Percentiles rank a stretch among this genome's conserved stretches.
Conservation (phyloP, 2,797 vertebrate species). For the Salmo trutta region DNA sequence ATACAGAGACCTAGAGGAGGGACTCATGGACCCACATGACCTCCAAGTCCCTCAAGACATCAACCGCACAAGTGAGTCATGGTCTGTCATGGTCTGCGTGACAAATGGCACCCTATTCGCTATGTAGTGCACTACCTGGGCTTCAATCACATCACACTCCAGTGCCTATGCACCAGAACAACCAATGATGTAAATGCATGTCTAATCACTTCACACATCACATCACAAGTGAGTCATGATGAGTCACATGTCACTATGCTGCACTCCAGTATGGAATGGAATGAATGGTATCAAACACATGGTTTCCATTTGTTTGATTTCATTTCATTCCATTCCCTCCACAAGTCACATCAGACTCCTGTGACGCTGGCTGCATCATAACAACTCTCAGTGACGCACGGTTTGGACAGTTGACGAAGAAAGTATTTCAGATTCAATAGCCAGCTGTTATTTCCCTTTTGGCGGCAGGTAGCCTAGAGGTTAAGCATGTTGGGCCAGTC, state of each 20-base stretch:
- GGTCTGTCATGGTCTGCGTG: conserved; percentile 44
- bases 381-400: background rate
- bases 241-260: background rate
- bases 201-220: background rate
- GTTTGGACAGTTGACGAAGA: too few species aligned
- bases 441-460: background rate
- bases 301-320: too few species aligned
- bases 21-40: conserved; percentile 63
- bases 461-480: too few species aligned
- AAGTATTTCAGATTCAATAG: background rate
- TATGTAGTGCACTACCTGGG: background rate
- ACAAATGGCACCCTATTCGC: background rate
- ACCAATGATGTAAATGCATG: too few species aligned
- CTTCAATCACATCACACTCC: background rate
- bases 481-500: too few species aligned
- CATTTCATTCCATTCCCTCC: background rate
- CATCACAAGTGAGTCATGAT: background rate
- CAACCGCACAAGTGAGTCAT: conserved; percentile 83
- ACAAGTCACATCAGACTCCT: background rate
- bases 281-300: too few species aligned
- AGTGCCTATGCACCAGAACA: background rate
- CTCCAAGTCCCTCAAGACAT: conserved; percentile 72
- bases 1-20: conserved; percentile 74
- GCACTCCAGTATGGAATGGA: too few species aligned
- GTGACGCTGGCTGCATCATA: background rate